phyloP scores from a whole-genome alignment of 2,113 vertebrate species.

The Grallaria varia region DNA sequence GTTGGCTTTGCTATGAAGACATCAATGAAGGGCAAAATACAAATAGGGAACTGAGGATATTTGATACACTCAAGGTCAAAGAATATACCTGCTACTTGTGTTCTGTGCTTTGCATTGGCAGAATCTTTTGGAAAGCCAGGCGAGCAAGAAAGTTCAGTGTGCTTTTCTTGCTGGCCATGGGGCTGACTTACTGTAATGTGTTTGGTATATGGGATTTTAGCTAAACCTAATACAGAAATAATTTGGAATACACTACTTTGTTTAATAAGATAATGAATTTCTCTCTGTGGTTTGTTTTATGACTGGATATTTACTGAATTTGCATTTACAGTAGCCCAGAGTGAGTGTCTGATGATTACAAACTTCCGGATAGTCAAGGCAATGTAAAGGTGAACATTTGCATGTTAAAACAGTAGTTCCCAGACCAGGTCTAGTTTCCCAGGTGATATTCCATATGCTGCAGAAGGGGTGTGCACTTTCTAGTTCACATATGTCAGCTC shows the following conservation, averaged over 20 bases:
- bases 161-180: neutral
- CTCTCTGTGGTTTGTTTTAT: neutral
- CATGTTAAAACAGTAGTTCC: neutral
- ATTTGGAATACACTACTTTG: neutral
- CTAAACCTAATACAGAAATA: neutral
- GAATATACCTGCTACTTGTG: neutral
- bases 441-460: neutral
- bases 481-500: neutral
- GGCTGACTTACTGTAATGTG: fast-evolving
- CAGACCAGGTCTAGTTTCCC: neutral
- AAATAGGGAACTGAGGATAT: neutral
- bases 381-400: neutral
- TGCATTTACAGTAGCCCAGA: neutral
- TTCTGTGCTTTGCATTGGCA: neutral
- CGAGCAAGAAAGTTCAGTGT: neutral
- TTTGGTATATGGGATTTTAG: neutral
- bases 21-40: neutral
- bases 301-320: neutral
- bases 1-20: neutral
- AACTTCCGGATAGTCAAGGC: neutral
- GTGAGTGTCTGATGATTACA: neutral
- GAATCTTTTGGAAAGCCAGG: neutral
- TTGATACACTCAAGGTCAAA: neutral
- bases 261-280: neutral
- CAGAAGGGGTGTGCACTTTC: neutral